Base-by-base conservation (phyloP, 2,113 vertebrate genomes). In the Myotis davidii region DNA sequence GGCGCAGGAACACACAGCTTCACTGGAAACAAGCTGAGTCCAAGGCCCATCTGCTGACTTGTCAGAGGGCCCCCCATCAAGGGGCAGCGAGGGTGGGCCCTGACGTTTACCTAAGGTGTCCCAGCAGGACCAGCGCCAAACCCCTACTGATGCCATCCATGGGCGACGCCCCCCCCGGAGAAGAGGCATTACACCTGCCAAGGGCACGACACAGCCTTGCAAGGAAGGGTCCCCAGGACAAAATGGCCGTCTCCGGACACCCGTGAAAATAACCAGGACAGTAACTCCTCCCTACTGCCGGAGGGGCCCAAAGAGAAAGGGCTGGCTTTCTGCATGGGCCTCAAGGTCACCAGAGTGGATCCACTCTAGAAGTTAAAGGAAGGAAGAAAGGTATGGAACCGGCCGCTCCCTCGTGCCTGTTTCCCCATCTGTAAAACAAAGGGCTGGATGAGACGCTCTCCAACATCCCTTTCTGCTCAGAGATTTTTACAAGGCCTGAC, bases 361-460 rank as follows among this genome's bases (percentile, higher is more conserved):
- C 52, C 34, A 27, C 9, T 34, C 69, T 23, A 79, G 69, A 48
- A 72, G 74, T 32, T 32, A 45, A 65, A 73, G 34, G 23, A 69
- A 94, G 20, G 20, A 69, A 34, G 54, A 37, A 7, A 42, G 32
- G 11, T n/a, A 12, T 9, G 5, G 45, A 37, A 34, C 13, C 16
- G 45, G 79, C 59, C 23, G 17, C 3, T n/a, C 2, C 45, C 65
- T 34, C 9, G 0, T 2, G 16, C 85, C 64, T 23, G 12, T 9
- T 21, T 70, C 89, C 74, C 87, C 56, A 67, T 79, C 79, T 54
- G 65, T 67, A 74, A 88, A 76, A 72, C 90, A 61, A 67, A 85
- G 54, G 52, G 32, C 91, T 74, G 11, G 45, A 45, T 4, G 39
- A 94, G 61, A 85, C 3, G 34, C 34, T 29, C 61, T 25, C 61